These are phyloP conservation scores for Anthrax anthrax DNA, from an alignment of 2,888 invertebrate genomes.

Conservation along the genomic window DNA sequence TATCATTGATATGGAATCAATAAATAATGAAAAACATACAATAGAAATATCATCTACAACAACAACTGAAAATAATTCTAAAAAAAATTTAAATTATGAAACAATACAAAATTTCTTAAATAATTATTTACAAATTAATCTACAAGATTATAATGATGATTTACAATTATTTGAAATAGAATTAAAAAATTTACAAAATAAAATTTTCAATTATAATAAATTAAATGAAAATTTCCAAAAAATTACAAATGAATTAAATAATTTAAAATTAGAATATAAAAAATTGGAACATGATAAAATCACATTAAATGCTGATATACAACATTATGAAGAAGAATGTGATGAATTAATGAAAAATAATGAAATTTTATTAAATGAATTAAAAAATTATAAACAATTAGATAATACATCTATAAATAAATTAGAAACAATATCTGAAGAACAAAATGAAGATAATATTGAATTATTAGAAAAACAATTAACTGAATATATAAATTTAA, in stretches of 20 bases:
- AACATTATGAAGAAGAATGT: conserved; percentile 43
- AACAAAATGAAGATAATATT: conserved; percentile 50
- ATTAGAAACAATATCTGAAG: conserved; percentile 55
- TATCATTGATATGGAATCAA: conserved; percentile 28
- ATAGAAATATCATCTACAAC: not conserved
- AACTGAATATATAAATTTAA: conserved; percentile 44
- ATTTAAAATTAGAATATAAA: conserved; percentile 33
- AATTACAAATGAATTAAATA: conserved; percentile 37
- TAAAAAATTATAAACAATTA: conserved; percentile 44
- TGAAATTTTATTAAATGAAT: conserved; percentile 50
- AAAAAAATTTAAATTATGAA: conserved; percentile 13
- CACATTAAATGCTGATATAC: conserved; percentile 33
- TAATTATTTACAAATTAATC: conserved; percentile 16
- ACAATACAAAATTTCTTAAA: conserved; percentile 20
- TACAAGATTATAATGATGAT: no score
- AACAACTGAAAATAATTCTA: conserved; percentile 1
- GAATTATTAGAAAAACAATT: conserved; percentile 48
- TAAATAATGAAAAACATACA: conserved; percentile 10
- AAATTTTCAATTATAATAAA: conserved; percentile 43
- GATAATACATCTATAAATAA: no score
- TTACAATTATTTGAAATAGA: conserved; percentile 21
- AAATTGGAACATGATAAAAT: conserved; percentile 43
- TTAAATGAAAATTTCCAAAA: conserved; percentile 44
- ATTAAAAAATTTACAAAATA: conserved; percentile 42
- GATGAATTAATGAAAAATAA: conserved; percentile 57